These are phyloP conservation scores for Nephrotoma guestfalica DNA, from an alignment of 2,888 invertebrate genomes.

Conservation along the genomic window DNA sequence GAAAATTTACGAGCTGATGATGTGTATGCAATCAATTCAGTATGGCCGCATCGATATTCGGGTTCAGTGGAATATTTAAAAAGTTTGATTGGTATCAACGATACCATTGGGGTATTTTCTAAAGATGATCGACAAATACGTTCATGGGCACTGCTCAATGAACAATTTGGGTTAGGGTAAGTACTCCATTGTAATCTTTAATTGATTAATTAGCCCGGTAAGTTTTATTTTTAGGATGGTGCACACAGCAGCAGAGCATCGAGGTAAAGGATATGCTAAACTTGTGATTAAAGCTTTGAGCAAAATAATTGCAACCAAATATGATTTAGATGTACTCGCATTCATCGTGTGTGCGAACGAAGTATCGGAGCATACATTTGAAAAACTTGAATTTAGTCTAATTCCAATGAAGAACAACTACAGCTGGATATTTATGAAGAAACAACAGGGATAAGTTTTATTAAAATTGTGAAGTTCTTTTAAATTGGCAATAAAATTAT, in stretches of 20 bases:
- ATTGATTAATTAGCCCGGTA: too few relatives aligned
- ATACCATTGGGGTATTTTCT: not conserved
- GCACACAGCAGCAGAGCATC: not conserved
- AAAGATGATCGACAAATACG: not conserved
- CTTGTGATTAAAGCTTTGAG: conserved; percentile 8
- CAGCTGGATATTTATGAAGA: not conserved
- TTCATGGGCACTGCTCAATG: not conserved
- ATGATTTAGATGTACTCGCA: conserved; percentile 10
- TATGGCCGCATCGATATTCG: not conserved
- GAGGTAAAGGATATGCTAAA: conserved; percentile 10
- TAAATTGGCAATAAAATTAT: too few relatives aligned
- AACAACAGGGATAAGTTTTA: not conserved
- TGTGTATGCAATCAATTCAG: not conserved
- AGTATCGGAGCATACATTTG: conserved; percentile 7
- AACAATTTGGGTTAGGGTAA: not conserved
- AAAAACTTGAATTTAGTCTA: not conserved
- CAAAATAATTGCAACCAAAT: conserved; percentile 8
- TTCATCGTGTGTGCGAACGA: conserved; percentile 8
- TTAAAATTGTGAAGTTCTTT: too few relatives aligned
- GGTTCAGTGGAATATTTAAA: not conserved
- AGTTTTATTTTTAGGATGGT: not conserved
- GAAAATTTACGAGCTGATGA: not conserved
- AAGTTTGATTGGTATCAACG: not conserved
- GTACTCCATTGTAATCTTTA: not conserved
- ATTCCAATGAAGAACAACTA: not conserved